Evolutionary conservation across 2,888 invertebrate genomes (phyloP), one percentile per base, ranked within the genome.

Genomic region (Tipula vernalis): DNA sequence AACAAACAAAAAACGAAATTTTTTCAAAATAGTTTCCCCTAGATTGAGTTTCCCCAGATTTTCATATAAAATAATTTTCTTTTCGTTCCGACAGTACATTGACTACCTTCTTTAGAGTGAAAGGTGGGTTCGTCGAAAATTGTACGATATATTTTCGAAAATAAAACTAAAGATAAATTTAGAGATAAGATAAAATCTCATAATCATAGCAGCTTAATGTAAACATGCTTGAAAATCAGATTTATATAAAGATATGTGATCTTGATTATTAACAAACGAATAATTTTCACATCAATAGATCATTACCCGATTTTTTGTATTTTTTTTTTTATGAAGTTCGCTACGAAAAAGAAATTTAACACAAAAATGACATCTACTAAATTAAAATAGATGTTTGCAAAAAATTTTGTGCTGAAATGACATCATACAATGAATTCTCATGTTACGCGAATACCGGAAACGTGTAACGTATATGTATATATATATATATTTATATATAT

Each of bases 61-160:
- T 84, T 15, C 15, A 10, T 39, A 41, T 10, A 71, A 71, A 71
- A 71, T 28, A 71, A 71, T 71, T 71, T 71, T 71, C 71, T 28
- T 71, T 71, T 28, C 10, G 28, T 28, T 18, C 71, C 18, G 71
- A 71, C 71, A 71, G 71, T 71, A 71, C 28, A 71, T 84, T 84
- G 39, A 41, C 84, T 84, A 84, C 84, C 84, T 84, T 84, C n/a
- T 84, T 84, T 84, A 84, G 84, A 39, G 84, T 36, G 39, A 84
- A 84, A 36, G 71, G 28, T 71, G 71, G 28, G 18, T 71, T 71
- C 13, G 28, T 8, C 10, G 18, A 71, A 10, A 12, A 28, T 71
- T 71, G 28, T 28, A 71, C 71, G 71, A 71, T 8, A 28, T 28
- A 28, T 71, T 71, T 28, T 71, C 18, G 10, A 28, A 18, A 28